Percentiles rank a stretch among this genome's conserved stretches.
Conservation (phyloP, 2,113 vertebrate species). For the Pachyramphus minor region DNA sequence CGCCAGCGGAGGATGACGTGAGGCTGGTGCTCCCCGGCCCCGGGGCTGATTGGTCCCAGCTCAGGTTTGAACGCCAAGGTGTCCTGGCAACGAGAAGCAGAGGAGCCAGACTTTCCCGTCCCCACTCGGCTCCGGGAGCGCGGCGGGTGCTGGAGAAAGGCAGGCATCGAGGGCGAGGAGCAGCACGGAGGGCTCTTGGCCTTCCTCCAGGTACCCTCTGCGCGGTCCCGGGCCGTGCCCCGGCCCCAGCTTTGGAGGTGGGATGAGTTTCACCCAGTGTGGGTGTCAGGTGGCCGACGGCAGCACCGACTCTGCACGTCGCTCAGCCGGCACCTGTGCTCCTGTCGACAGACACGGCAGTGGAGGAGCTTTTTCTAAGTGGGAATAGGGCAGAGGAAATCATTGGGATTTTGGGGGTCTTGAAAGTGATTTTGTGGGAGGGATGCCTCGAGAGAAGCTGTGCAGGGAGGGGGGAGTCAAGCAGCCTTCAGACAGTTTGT, state of each 20-base stretch:
- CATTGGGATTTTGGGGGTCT: accelerated
- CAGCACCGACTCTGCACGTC: accelerated
- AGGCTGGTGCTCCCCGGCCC: conserved; percentile 8
- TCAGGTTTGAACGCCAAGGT: conserved; percentile 65
- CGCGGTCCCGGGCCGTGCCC: accelerated
- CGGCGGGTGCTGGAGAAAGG: background rate
- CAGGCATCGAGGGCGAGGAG: background rate
- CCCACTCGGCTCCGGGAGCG: background rate
- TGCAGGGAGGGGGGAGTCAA: accelerated
- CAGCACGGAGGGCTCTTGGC: background rate
- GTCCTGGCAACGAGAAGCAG: conserved; percentile 67
- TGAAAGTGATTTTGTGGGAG: background rate
- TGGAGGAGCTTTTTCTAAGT: accelerated
- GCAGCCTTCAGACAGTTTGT: no score
- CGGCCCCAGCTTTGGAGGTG: accelerated
- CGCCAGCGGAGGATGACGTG: conserved; percentile 23
- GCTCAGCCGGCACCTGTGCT: accelerated
- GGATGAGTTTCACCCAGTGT: accelerated
- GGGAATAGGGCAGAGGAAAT: background rate
- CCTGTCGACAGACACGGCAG: background rate
- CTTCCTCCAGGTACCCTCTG: background rate
- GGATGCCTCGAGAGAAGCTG: background rate
- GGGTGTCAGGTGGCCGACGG: accelerated
- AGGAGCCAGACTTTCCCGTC: conserved; percentile 2
- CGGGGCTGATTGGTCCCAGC: conserved; percentile 63